Conservation (phyloP, 2,113 vertebrate genomes). For the Engystomops pustulosus region DNA sequence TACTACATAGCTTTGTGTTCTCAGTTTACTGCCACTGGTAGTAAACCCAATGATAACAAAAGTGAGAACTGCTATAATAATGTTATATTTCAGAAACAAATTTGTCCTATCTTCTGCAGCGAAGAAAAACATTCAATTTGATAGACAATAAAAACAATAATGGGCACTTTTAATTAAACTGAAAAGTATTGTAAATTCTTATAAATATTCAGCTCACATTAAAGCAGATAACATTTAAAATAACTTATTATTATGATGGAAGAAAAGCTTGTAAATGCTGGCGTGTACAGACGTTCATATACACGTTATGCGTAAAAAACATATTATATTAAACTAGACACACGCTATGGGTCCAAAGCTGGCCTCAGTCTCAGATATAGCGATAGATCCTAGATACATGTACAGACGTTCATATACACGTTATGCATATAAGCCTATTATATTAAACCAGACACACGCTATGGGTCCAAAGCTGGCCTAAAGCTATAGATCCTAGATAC, state of each 20-base stretch:
- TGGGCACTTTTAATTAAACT: slow-evolving; percentile 23
- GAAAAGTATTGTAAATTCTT: slow-evolving; percentile 9
- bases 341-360: too few relatives aligned
- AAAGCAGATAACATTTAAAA: background rate
- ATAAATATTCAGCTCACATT: background rate
- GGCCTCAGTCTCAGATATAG: too few relatives aligned
- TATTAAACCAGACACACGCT: too few relatives aligned
- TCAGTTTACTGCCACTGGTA: background rate
- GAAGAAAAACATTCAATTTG: slow-evolving; percentile 18
- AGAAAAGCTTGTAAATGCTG: background rate
- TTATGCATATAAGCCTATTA: too few relatives aligned
- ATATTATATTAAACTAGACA: too few relatives aligned
- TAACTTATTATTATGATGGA: background rate
- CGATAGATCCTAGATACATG: too few relatives aligned
- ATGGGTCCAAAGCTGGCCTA: too few relatives aligned
- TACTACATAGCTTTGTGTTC: background rate
- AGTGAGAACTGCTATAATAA: slow-evolving; percentile 13
- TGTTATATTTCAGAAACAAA: slow-evolving; percentile 22
- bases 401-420: too few relatives aligned
- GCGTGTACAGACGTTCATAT: background rate
- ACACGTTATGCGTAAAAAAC: too few relatives aligned
- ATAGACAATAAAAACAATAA: slow-evolving; percentile 19
- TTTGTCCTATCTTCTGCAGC: background rate
- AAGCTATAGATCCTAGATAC: too few relatives aligned
- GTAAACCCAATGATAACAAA: slow-evolving; percentile 24